Conservation (phyloP, 2,113 vertebrate genomes). For the Calidris pugnax region DNA sequence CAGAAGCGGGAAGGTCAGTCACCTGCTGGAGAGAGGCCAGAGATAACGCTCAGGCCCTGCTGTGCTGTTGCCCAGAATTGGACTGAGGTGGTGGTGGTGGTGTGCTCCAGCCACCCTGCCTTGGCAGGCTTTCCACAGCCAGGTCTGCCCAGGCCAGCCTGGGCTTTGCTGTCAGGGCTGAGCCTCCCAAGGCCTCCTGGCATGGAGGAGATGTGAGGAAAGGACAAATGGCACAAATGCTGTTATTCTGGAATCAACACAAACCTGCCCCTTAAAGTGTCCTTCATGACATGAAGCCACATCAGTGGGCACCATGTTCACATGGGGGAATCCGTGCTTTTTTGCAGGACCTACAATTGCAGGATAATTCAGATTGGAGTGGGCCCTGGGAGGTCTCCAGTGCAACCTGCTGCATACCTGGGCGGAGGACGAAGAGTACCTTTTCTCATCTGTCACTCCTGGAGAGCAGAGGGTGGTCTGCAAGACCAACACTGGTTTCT, state of each 20-base stretch:
- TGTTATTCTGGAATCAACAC: background rate
- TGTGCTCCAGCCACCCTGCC: background rate
- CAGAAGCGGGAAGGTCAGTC: background rate
- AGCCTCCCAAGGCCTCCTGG: background rate
- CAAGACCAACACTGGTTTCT: background rate
- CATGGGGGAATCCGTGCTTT: background rate
- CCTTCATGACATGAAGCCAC: background rate
- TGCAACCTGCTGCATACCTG: background rate
- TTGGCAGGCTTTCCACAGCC: background rate
- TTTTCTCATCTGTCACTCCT: background rate
- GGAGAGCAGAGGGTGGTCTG: background rate
- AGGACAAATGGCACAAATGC: background rate
- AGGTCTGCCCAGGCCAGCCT: background rate
- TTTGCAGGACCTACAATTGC: rapidly evolving
- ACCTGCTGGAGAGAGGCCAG: background rate
- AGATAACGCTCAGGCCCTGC: background rate
- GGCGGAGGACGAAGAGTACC: background rate
- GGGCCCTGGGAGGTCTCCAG: background rate
- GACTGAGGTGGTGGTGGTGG: background rate
- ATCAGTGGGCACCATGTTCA: background rate
- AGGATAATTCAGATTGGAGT: background rate
- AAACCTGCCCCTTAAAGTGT: background rate
- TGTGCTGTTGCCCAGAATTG: background rate
- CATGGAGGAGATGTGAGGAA: background rate
- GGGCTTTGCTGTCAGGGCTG: background rate